Evolutionary conservation across 1,140 invertebrate genomes (phyloP).

Genomic region (Drosophila auraria): DNA sequence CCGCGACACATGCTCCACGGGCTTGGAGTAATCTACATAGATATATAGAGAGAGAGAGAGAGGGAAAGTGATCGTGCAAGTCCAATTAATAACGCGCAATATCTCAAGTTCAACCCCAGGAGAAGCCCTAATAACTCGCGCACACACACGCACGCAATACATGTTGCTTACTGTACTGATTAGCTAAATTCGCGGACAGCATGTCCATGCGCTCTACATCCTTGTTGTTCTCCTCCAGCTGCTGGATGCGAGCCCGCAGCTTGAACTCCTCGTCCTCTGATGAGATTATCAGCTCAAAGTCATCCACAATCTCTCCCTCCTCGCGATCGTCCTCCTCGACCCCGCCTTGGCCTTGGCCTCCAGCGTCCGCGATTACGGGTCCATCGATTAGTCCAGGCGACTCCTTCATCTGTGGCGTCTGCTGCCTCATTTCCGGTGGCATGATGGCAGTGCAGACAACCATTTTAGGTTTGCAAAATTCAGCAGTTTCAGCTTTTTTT

Average conservation of each 20-base stretch:
- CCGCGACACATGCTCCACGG: conserved; percentile 1
- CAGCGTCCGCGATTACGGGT: no score
- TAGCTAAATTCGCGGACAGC: conserved; percentile 66
- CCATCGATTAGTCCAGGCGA: conserved; percentile 1
- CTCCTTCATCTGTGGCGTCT: neutral
- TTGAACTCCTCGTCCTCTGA: conserved; percentile 80
- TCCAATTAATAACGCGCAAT: neutral
- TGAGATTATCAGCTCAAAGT: conserved; percentile 78
- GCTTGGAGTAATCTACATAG: conserved; percentile 54
- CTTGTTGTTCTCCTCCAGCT: conserved; percentile 80
- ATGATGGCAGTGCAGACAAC: conserved; percentile 27
- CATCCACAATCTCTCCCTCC: conserved; percentile 84
- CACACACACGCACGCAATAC: conserved; percentile 5
- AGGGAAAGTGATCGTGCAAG: neutral
- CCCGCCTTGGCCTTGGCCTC: neutral
- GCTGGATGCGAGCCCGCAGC: conserved; percentile 72
- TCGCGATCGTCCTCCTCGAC: conserved; percentile 54
- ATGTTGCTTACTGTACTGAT: conserved; percentile 76
- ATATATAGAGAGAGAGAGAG: neutral
- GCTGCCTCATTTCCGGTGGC: conserved; percentile 8
- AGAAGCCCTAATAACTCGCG: conserved; percentile 1
- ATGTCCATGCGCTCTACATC: conserved; percentile 79
- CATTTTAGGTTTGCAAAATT: conserved; percentile 10
- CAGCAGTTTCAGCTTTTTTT: conserved; percentile 18
- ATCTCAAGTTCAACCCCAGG: neutral